Evolutionary conservation across 2,797 vertebrate genomes (phyloP).

Genomic region (Naso thynnoides): DNA sequence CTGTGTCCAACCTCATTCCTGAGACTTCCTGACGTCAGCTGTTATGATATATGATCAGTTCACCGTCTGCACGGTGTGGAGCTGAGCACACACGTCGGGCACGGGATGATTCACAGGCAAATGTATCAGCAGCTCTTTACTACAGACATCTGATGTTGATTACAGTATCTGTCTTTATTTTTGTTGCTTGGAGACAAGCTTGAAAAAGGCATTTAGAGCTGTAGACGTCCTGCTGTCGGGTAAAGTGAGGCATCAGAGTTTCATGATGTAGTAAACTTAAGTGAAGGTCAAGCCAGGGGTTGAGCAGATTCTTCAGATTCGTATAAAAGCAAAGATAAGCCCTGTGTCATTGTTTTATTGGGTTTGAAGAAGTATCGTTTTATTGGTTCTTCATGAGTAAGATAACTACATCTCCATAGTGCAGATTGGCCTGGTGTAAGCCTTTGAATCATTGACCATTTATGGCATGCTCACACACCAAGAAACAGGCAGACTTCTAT

Average conservation of each 20-base stretch:
- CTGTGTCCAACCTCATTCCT: slow-evolving; percentile 56
- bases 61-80: slow-evolving; percentile 38
- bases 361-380: slow-evolving; percentile 59
- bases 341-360: slow-evolving; percentile 56
- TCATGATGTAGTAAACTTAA: slow-evolving; percentile 53
- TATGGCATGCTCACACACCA: slow-evolving; percentile 69
- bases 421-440: slow-evolving; percentile 56
- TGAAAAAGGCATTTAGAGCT: not conserved
- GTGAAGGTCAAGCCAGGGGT: slow-evolving; percentile 50
- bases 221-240: slow-evolving; percentile 36
- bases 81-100: slow-evolving; percentile 38
- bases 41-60: slow-evolving; percentile 74
- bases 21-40: slow-evolving; percentile 77
- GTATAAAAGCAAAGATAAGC: slow-evolving; percentile 48
- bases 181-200: slow-evolving; percentile 24
- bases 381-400: slow-evolving; percentile 63
- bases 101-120: slow-evolving; percentile 61
- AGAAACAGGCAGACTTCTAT: slow-evolving; percentile 52
- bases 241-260: slow-evolving; percentile 52
- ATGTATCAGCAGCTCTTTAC: slow-evolving; percentile 57
- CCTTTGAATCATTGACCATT: slow-evolving; percentile 80
- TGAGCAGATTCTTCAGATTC: slow-evolving; percentile 43
- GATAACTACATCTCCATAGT: slow-evolving; percentile 72
- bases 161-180: slow-evolving; percentile 58
- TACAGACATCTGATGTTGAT: slow-evolving; percentile 70